These are phyloP conservation scores for Parambassis ranga DNA, from an alignment of 2,797 vertebrate genomes.

Conservation along the genomic window DNA sequence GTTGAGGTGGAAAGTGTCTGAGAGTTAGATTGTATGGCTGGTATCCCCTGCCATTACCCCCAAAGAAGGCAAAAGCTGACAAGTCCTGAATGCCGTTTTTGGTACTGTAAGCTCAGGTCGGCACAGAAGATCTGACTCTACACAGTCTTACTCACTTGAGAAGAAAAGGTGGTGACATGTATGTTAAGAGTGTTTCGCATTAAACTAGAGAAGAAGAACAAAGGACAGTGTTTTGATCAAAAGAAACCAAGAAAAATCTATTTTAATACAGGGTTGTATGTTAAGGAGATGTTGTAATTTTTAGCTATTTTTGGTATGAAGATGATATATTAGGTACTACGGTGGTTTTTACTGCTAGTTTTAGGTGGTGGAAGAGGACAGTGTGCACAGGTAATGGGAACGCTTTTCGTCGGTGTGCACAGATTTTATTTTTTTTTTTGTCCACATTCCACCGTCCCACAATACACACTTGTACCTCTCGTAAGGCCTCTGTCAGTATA, in stretches of 20 bases:
- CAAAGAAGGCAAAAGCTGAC: conserved; percentile 59
- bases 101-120: conserved; percentile 55
- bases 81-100: conserved; percentile 44
- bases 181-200: conserved; percentile 50
- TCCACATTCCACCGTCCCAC: conserved; percentile 12
- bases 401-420: conserved; percentile 48
- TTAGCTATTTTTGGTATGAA: conserved; percentile 76
- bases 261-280: conserved; percentile 81
- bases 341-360: conserved; percentile 65
- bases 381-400: conserved; percentile 49
- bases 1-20: conserved; percentile 49
- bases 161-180: conserved; percentile 14
- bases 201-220: conserved; percentile 51
- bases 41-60: conserved; percentile 41
- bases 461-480: conserved; percentile 61
- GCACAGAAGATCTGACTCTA: conserved; percentile 51
- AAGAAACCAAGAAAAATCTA: conserved; percentile 57
- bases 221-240: conserved; percentile 64
- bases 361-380: conserved; percentile 62
- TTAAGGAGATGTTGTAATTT: conserved; percentile 68
- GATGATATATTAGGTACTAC: conserved; percentile 81
- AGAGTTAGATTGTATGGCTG: conserved; percentile 36
- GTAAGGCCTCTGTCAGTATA: conserved; percentile 34
- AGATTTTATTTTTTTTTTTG: conserved; percentile 17
- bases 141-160: conserved; percentile 41